These are phyloP conservation scores for Spheniscus mendiculus DNA, from an alignment of 2,113 vertebrate genomes.

Conservation along the genomic window DNA sequence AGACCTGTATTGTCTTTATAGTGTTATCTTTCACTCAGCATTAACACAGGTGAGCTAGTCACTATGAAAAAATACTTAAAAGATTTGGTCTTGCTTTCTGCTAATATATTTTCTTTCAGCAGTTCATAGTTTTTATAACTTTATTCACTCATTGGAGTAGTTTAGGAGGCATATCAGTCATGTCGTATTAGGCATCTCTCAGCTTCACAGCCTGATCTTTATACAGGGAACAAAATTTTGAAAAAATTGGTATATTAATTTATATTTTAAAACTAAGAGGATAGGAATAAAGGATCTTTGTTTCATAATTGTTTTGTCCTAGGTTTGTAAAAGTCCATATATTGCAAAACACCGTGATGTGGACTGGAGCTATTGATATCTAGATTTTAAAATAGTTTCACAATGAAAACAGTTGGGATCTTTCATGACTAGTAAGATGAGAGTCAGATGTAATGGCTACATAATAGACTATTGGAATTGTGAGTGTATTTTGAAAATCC, in stretches of 20 bases:
- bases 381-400: neutral
- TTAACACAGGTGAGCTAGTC: neutral
- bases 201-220: neutral
- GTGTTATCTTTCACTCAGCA: neutral
- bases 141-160: neutral
- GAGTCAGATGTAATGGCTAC: neutral
- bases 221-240: neutral
- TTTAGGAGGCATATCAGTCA: neutral
- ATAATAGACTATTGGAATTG: neutral
- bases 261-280: neutral
- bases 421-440: neutral
- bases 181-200: neutral
- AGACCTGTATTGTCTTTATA: neutral
- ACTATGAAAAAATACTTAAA: neutral
- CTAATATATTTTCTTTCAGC: neutral
- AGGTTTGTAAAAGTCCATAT: neutral
- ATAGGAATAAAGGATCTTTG: neutral
- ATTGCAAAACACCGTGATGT: neutral
- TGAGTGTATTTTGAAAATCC: neutral
- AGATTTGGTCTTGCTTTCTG: neutral
- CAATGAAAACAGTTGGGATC: neutral
- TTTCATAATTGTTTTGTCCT: neutral
- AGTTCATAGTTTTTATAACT: neutral
- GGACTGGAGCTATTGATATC: neutral
- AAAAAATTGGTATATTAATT: neutral